Conservation (phyloP, 1,140 invertebrate genomes). For the Metopolophium dirhodum region DNA sequence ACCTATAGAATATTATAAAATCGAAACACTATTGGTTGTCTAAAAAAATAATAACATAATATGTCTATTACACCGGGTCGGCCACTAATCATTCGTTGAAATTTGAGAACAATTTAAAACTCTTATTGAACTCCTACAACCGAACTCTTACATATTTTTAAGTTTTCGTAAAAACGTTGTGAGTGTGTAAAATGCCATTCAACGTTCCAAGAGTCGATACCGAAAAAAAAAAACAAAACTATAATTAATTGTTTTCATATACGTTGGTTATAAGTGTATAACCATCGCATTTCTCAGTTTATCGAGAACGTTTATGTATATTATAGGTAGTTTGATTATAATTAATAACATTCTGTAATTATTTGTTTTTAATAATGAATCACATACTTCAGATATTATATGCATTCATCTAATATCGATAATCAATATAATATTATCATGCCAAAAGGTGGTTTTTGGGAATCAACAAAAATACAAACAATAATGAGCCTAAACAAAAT, state of each 20-base stretch:
- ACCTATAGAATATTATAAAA: not conserved
- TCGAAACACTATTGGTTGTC: no score
- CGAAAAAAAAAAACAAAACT: not conserved
- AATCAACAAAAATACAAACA: not conserved
- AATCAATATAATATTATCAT: no score
- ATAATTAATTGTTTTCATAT: not conserved
- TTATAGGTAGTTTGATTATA: not conserved
- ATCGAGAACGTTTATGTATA: not conserved
- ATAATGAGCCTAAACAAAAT: not conserved
- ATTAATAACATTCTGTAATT: not conserved
- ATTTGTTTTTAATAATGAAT: not conserved
- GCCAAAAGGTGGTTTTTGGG: not conserved
- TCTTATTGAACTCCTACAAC: not conserved
- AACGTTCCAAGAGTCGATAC: not conserved
- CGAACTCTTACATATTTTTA: no score
- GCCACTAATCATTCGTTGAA: not conserved
- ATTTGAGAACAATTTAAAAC: not conserved
- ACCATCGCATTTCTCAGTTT: not conserved
- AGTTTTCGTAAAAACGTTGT: not conserved
- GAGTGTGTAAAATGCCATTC: not conserved
- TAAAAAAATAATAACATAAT: not conserved
- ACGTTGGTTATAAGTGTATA: no score
- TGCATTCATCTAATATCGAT: not conserved
- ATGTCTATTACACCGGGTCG: not conserved
- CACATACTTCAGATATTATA: not conserved